Evolutionary conservation across 1,140 invertebrate genomes (phyloP).

Genomic region (Gonioctena quinquepunctata): DNA sequence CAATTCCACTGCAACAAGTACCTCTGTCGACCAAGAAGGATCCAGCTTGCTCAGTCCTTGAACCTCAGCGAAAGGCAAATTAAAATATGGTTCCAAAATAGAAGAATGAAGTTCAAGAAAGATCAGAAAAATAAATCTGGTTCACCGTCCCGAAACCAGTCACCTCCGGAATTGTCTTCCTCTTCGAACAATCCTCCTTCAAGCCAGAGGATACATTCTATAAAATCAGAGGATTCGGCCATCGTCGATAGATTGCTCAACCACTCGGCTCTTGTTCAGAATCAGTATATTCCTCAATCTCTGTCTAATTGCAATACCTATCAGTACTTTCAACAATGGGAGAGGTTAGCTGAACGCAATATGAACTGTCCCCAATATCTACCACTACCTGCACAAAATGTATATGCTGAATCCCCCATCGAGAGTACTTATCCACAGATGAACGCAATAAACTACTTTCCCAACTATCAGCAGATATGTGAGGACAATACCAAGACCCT

Average conservation of each 20-base stretch:
- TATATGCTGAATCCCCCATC: background rate
- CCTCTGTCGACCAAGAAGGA: constrained; percentile 76
- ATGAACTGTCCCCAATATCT: background rate
- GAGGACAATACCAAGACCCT: background rate
- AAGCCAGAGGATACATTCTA: background rate
- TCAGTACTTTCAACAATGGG: constrained; percentile 4
- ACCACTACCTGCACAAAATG: background rate
- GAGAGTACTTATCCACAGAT: background rate
- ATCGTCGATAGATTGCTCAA: background rate
- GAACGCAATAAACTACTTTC: background rate
- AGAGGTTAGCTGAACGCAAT: background rate
- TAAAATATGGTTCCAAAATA: constrained; percentile 85
- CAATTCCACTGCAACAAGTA: constrained; percentile 81
- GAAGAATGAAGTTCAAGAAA: constrained; percentile 70
- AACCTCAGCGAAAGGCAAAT: constrained; percentile 82
- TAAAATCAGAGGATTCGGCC: background rate
- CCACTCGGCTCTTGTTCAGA: background rate
- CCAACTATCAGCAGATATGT: background rate
- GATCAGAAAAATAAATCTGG: constrained; percentile 37
- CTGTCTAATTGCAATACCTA: background rate
- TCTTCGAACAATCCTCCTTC: background rate
- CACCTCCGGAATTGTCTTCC: background rate
- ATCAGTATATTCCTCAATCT: background rate
- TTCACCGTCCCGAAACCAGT: background rate
- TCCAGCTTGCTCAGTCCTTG: constrained; percentile 76